Conservation (phyloP, 2,797 vertebrate genomes). For the Todus mexicanus region DNA sequence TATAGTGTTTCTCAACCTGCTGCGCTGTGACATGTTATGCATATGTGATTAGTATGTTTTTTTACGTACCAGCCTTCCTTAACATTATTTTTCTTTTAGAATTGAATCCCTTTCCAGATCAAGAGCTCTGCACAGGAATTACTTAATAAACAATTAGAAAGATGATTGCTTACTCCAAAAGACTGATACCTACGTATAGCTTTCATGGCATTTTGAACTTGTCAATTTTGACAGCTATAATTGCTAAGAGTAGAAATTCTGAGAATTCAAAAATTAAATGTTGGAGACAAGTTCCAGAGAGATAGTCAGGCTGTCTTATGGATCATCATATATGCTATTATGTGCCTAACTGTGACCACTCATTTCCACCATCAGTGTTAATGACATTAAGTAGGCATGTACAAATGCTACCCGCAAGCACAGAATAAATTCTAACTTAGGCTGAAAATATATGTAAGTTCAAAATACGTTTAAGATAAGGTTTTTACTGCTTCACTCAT, state of each 20-base stretch:
- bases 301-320: neutral
- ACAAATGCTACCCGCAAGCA: neutral
- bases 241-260: neutral
- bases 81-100: neutral
- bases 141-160: neutral
- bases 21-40: neutral
- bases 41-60: neutral
- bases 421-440: neutral
- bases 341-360: neutral
- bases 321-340: neutral
- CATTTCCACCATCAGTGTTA: neutral
- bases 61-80: neutral
- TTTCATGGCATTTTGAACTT: neutral
- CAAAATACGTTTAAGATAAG: neutral
- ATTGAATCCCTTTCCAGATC: neutral
- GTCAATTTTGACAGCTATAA: neutral
- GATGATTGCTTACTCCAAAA: neutral
- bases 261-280: neutral
- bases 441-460: neutral
- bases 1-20: neutral
- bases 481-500: neutral
- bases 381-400: neutral
- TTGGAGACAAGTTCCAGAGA: neutral
- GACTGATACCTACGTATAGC: neutral
- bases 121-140: neutral